Base-by-base conservation (phyloP, 2,888 invertebrate species). In the Parascotia fuliginaria region DNA sequence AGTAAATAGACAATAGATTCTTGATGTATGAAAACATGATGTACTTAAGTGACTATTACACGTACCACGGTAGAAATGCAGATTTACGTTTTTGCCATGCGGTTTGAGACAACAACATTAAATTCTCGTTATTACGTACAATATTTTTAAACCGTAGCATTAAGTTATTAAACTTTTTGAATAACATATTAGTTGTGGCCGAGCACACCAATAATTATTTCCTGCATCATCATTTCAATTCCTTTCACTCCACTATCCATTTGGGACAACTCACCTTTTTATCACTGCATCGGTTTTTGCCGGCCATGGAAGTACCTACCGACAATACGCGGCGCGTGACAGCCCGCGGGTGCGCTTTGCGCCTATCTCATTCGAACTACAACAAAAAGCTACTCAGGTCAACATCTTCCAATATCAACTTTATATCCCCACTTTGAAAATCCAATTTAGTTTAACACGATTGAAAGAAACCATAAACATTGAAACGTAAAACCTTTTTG, bases 241-340 rank as follows among this genome's bases (percentile, higher is more conserved):
- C 42, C 50, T 38, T 55, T 48, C 59, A 60, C 56, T 62, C 61
- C 62, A 57, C 65, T 62, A 62, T 60, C 48, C 57, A 63, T 59
- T 56, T 46, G 62, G 54, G 54, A 51, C 66, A 66, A 53, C 53
- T 72, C 71, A 70, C 66, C 71, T 85, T 85, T 83, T 82, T 81
- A 75, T 75, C 65, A 67, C 55, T 64, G 68, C 68, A 71, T 77
- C 65, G 55, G 70, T 84, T 83, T 83, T 83, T 82, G 77, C 79
- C 69, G 67, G 65, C 68, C 60, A 58, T 61, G 60, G 58, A 43
- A 62, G 56, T 52, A 73, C 64, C 62, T 64, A 65, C 73, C 75
- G 74, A 83, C 83, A 83, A 84, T 77, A 73, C 75, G 53, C 71
- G 77, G 83, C 87, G 88, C 89, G 88, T 89, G 89, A 89, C 89